Percentiles rank a stretch among this genome's conserved stretches.
Conservation (phyloP, 1,140 invertebrate species). For the Prorops nasuta region DNA sequence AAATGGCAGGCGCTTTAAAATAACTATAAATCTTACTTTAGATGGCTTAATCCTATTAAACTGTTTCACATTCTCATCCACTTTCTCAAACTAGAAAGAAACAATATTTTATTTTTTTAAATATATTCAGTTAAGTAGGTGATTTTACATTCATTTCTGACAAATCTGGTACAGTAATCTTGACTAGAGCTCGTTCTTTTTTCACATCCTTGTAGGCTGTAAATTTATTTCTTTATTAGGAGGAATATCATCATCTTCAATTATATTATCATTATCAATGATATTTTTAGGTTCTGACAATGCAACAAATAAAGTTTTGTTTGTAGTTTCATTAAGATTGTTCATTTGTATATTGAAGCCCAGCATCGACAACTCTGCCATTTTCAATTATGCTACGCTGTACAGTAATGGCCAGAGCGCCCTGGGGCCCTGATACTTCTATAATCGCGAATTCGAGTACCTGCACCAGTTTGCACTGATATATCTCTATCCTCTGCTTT, state of each 20-base stretch:
- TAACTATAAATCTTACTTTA: slow-evolving; percentile 28
- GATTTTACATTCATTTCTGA: slow-evolving; percentile 43
- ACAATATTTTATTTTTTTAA: slow-evolving; percentile 5
- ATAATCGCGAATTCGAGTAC: no score
- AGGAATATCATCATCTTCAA: slow-evolving; percentile 30
- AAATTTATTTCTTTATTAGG: slow-evolving; percentile 17
- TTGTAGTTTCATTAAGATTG: not conserved
- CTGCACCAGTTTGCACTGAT: no score
- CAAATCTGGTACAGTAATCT: slow-evolving; percentile 57
- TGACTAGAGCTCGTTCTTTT: slow-evolving; percentile 41
- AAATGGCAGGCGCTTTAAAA: not conserved
- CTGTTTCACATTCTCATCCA: slow-evolving; percentile 39
- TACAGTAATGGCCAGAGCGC: no score
- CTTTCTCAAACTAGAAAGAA: slow-evolving; percentile 49
- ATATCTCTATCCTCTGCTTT: no score
- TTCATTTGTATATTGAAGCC: not conserved
- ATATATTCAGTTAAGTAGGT: not conserved
- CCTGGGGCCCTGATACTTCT: no score
- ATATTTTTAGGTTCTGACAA: slow-evolving; percentile 37
- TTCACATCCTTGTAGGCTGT: slow-evolving; percentile 25
- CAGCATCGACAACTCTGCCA: slow-evolving; percentile 1
- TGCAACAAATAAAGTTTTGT: slow-evolving; percentile 23
- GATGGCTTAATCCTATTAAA: slow-evolving; percentile 26
- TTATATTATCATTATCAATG: slow-evolving; percentile 1
- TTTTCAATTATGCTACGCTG: slow-evolving; percentile 10